Conservation (phyloP, 2,113 vertebrate species). For the Myodes glareolus region DNA sequence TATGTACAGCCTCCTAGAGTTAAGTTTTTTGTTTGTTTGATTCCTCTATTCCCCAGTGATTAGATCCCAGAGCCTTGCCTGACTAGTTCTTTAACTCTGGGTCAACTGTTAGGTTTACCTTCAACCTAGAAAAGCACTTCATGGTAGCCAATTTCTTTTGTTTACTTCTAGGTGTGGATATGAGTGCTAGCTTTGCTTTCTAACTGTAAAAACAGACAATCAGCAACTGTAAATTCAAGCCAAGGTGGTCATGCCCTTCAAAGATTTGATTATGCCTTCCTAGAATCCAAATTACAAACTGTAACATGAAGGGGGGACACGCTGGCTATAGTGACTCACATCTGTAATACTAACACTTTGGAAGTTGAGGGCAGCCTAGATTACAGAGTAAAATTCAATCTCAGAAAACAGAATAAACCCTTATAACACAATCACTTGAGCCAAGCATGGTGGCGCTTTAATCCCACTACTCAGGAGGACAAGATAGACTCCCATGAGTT, state of each 20-base stretch:
- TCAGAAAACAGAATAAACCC: neutral
- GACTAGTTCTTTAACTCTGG: neutral
- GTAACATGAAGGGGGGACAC: neutral
- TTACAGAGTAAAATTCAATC: neutral
- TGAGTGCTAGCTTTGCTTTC: slow-evolving; percentile 42
- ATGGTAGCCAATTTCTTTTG: neutral
- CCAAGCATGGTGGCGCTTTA: neutral
- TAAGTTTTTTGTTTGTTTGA: neutral
- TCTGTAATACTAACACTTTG: neutral
- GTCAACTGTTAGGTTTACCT: neutral
- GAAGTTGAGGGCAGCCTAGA: neutral
- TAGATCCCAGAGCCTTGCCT: neutral
- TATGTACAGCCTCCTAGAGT: neutral
- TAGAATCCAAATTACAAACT: neutral
- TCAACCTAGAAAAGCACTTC: slow-evolving; percentile 28
- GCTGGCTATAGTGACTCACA: neutral
- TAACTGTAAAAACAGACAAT: neutral
- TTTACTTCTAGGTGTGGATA: neutral
- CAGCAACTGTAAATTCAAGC: neutral
- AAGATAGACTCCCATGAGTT: neutral
- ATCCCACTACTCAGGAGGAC: neutral
- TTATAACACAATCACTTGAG: neutral
- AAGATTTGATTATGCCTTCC: neutral
- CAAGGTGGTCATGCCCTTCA: neutral
- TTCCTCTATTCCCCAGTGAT: no score